Conservation (phyloP, 2,113 vertebrate species). For the Mugil cephalus region DNA sequence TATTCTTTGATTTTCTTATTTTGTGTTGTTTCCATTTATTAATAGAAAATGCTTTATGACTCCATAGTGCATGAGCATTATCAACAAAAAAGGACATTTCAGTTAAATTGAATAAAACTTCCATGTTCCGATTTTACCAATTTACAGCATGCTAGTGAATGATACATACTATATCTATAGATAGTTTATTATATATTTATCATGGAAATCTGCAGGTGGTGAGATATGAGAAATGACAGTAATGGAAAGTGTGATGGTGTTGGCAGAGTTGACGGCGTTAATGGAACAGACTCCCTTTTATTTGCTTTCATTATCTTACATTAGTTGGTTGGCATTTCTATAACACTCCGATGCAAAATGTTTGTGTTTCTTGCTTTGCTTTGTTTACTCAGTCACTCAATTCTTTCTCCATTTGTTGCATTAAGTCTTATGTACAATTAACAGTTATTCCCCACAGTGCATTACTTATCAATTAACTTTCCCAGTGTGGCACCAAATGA, state of each 20-base stretch:
- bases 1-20: no score
- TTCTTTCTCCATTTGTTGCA: neutral
- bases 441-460: neutral
- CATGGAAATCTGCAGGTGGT: neutral
- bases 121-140: neutral
- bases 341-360: neutral
- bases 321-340: neutral
- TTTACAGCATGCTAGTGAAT: neutral
- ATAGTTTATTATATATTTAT: no score
- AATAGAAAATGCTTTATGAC: no score
- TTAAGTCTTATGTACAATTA: neutral
- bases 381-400: neutral
- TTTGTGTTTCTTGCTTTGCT: neutral
- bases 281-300: constrained; percentile 11
- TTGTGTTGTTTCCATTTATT: no score
- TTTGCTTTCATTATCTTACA: constrained; percentile 2
- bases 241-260: constrained; percentile 13
- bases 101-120: neutral
- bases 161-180: neutral
- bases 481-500: neutral
- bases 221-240: constrained; percentile 21
- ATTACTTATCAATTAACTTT: neutral
- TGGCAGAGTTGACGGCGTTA: neutral
- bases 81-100: no score
- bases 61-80: no score